Evolutionary conservation across 2,888 invertebrate genomes (phyloP).

Genomic region (Xestia sexstrigata): DNA sequence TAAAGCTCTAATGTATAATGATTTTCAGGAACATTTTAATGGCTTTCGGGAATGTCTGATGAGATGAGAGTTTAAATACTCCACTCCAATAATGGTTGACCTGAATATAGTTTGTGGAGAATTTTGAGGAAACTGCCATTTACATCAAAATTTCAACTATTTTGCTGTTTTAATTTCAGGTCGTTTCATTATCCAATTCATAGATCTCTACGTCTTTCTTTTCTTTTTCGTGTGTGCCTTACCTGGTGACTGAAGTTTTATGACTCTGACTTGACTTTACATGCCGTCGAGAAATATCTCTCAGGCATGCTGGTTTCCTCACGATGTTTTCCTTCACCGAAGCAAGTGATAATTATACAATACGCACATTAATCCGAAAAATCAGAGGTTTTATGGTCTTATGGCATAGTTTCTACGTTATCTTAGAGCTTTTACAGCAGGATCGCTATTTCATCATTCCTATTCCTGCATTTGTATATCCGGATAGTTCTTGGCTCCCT

Average conservation of each 20-base stretch:
- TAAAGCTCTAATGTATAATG: not conserved
- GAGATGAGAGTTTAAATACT: not conserved
- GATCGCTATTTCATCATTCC: not conserved
- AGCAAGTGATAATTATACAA: no score
- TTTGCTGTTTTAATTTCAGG: not conserved
- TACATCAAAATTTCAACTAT: not conserved
- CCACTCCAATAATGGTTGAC: no score
- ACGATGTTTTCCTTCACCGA: no score
- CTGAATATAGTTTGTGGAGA: not conserved
- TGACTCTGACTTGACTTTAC: no score
- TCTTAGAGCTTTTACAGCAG: not conserved
- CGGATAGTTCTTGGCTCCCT: not conserved
- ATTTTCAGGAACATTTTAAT: not conserved
- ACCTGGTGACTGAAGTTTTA: no score
- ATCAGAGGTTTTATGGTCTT: no score
- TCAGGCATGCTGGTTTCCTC: no score
- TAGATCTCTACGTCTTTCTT: not conserved
- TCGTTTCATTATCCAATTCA: not conserved
- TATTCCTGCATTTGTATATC: not conserved
- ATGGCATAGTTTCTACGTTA: not conserved
- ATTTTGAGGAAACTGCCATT: slow-evolving; percentile 3
- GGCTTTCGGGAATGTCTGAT: slow-evolving; percentile 6
- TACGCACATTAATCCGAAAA: no score
- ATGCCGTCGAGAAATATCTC: no score
- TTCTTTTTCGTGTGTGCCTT: no score